Evolutionary conservation across 2,797 vertebrate genomes (phyloP).

Genomic region (Etheostoma nigrum): DNA sequence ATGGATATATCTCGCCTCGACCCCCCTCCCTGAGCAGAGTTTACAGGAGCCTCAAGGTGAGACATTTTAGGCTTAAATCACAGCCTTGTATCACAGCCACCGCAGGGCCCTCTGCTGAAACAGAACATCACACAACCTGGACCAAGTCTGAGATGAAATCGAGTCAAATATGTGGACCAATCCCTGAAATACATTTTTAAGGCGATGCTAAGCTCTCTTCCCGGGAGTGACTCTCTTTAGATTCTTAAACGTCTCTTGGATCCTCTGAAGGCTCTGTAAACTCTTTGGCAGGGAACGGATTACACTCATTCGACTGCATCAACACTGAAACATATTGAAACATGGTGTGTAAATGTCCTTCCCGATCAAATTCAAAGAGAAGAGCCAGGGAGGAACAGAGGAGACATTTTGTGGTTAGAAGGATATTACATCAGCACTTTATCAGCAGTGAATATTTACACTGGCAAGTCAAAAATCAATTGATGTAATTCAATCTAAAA

Average conservation of each 20-base stretch:
- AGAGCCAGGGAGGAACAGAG: not conserved
- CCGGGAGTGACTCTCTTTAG: not conserved
- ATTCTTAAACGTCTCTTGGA: conserved; percentile 1
- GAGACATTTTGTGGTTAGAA: not conserved
- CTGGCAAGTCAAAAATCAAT: conserved; percentile 35
- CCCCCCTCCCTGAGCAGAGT: conserved; percentile 1
- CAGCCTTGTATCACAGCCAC: conserved; percentile 29
- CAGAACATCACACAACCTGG: not conserved
- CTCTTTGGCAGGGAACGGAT: conserved; percentile 4
- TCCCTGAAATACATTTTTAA: not conserved
- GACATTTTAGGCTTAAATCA: conserved; percentile 45
- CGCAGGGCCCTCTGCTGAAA: conserved; percentile 6
- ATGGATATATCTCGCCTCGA: conserved; percentile 29
- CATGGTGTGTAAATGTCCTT: conserved; percentile 1
- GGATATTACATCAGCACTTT: conserved; percentile 18
- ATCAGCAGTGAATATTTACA: conserved; percentile 48
- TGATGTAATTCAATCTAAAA: conserved; percentile 41
- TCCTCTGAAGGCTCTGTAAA: not conserved
- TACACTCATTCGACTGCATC: not conserved
- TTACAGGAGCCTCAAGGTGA: conserved; percentile 23
- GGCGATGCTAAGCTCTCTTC: not conserved
- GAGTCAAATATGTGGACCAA: not conserved
- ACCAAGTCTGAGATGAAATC: not conserved
- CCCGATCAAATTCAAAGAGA: conserved; percentile 8
- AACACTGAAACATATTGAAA: conserved; percentile 8